Evolutionary conservation across 1,140 invertebrate genomes (phyloP).

Genomic region (Drosophila sp.): DNA sequence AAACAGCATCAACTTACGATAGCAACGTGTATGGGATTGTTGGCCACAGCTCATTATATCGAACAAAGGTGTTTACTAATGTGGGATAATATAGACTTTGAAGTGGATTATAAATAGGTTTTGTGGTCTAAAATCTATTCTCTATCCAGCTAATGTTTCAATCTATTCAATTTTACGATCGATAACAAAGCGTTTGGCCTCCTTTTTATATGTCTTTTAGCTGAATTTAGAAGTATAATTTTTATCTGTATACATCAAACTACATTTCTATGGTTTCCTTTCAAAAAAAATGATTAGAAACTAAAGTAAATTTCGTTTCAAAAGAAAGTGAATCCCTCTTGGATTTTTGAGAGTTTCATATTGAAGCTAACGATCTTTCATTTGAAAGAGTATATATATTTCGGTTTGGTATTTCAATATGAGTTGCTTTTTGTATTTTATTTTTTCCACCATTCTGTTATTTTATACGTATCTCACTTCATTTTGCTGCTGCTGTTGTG

Average conservation of each 20-base stretch:
- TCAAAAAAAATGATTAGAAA: no score
- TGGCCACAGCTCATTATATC: conserved; percentile 52
- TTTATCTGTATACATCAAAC: no score
- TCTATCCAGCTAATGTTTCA: no score
- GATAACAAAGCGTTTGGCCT: no score
- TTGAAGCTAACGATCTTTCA: no score
- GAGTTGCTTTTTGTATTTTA: conserved; percentile 11
- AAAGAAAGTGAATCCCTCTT: no score
- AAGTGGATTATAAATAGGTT: conserved; percentile 8
- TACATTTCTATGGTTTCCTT: no score
- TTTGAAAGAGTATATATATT: conserved; percentile 33
- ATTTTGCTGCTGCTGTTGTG: conserved; percentile 55
- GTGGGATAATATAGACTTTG: not conserved
- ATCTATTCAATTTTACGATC: no score
- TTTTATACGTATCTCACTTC: conserved; percentile 75
- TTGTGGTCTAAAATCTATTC: no score
- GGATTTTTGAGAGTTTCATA: no score
- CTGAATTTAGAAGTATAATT: not conserved
- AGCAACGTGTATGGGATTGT: not conserved
- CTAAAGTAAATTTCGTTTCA: no score
- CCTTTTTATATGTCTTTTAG: no score
- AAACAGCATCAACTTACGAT: conserved; percentile 7
- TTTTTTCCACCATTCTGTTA: conserved; percentile 54
- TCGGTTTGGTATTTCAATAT: conserved; percentile 6
- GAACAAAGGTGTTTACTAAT: conserved; percentile 14